Base-by-base conservation (phyloP, 2,113 vertebrate genomes). In the Thunnus maccoyii region DNA sequence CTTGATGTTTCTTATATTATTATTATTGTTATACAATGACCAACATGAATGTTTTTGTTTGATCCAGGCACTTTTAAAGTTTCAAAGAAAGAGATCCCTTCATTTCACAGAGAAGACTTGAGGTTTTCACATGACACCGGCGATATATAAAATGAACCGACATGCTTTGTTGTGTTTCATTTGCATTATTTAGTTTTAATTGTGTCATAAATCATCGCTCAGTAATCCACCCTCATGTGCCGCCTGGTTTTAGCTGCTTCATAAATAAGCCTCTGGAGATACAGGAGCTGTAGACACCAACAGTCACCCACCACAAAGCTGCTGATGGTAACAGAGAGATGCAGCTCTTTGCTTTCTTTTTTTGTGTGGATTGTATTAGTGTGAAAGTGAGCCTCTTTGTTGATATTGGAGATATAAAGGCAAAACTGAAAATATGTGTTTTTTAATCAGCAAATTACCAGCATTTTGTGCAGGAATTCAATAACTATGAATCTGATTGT, bases 171-270 rank as follows among this genome's bases (percentile, higher is more conserved):
- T 41, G 57, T 30, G 51, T 64, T 55, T 41, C 22, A 57, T 60
- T 14, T 60, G n/a, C 74, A 60, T 79, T 63, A 67, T 79, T 79
- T 50, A 78, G 58, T 54, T 62, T 76, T 56, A 71, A 72, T 47
- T 52, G 64, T 60, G 60, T 47, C 67, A 52, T 78, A 65, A 80
- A 84, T 81, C 69, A 55, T 0, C 46, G 57, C 63, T 73, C 72
- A 36, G 72, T 80, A 52, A 77, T 73, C 22, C 62, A 1, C 20
- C 9, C 30, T 71, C 63, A 25, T 62, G 50, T 69, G 58, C 58
- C 12, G 27, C 51, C 54, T 14, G 55, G 44, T 60, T 76, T 69
- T 12, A 32, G 52, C 27, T 13, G 65, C 76, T 84, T 80, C 72
- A 41, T 69, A 30, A 83, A 84, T 60, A 67, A 76, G 25, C 65